Evolutionary conservation across 2,888 invertebrate genomes (phyloP).

Genomic region (Anticlea derivata): DNA sequence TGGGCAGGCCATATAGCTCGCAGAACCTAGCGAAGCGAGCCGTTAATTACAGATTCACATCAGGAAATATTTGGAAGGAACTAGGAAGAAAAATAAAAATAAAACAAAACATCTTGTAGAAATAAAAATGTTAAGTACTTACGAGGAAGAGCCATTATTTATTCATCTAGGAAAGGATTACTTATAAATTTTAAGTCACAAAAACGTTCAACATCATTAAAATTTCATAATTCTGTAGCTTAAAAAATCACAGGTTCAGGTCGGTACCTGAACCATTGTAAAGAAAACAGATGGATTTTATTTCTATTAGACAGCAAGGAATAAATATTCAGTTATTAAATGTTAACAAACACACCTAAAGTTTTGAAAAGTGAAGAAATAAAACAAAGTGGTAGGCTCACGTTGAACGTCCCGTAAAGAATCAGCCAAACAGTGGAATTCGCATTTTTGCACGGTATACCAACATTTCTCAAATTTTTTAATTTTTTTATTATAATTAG

Average conservation of each 20-base stretch:
- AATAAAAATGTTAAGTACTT: background rate
- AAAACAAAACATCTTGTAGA: background rate
- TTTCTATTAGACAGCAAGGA: too few species aligned
- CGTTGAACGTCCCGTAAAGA: slow-evolving; percentile 1
- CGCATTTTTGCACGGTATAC: slow-evolving; percentile 10
- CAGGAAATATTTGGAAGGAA: too few species aligned
- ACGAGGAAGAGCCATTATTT: background rate
- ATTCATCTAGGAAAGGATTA: background rate
- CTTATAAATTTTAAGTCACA: background rate
- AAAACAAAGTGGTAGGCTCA: background rate
- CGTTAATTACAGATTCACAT: too few species aligned
- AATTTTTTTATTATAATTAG: too few species aligned
- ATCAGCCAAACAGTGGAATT: slow-evolving; percentile 2
- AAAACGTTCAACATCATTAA: background rate
- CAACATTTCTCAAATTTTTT: background rate
- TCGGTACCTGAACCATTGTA: too few species aligned
- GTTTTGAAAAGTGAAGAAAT: too few species aligned
- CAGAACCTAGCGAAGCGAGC: too few species aligned
- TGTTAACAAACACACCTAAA: too few species aligned
- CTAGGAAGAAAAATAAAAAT: background rate
- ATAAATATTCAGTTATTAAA: too few species aligned
- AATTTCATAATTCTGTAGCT: background rate
- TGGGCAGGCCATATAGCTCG: too few species aligned
- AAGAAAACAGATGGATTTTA: too few species aligned
- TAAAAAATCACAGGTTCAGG: background rate